A percentile compares a stretch with the other conserved stretches of the same genome.
Evolutionary conservation across 2,797 vertebrate genomes (phyloP).

Genomic region (Diceros bicornis): DNA sequence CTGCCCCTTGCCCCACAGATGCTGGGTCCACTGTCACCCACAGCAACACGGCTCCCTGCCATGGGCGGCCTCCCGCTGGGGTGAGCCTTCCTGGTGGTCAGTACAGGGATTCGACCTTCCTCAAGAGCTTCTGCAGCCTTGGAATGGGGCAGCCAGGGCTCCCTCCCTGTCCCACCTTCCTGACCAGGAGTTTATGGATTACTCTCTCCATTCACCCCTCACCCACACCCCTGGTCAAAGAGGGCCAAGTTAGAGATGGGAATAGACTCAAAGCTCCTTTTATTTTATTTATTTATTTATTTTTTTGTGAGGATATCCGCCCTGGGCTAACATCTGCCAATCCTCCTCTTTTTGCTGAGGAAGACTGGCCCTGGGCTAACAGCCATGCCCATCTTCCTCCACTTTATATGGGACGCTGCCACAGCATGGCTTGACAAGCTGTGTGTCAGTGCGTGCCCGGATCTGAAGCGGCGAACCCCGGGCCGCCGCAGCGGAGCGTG

Average conservation of each 20-base stretch:
- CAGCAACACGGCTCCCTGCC: neutral
- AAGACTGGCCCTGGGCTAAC: too few relatives aligned
- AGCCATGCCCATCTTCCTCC: too few relatives aligned
- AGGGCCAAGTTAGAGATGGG: neutral
- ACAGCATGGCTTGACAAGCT: too few relatives aligned
- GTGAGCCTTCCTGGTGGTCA: neutral
- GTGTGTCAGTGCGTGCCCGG: too few relatives aligned
- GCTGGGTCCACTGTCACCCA: neutral
- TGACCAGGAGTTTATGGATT: neutral
- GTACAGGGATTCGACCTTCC: neutral
- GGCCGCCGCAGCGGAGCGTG: too few relatives aligned
- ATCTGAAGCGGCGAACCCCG: too few relatives aligned
- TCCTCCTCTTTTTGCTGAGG: too few relatives aligned
- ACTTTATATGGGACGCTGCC: too few relatives aligned
- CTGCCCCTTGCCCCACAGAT: too few relatives aligned
- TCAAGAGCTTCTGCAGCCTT: neutral
- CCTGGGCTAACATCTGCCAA: too few relatives aligned
- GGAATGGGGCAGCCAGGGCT: neutral
- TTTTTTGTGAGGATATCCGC: too few relatives aligned
- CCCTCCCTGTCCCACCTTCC: neutral
- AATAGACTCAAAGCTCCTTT: neutral
- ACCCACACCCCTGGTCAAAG: neutral
- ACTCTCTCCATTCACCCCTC: neutral
- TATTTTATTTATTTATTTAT: too few relatives aligned
- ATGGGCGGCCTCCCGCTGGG: rapidly evolving